Evolutionary conservation across 1,140 invertebrate species (phyloP).

Genomic region (Piezodorus guildinii): DNA sequence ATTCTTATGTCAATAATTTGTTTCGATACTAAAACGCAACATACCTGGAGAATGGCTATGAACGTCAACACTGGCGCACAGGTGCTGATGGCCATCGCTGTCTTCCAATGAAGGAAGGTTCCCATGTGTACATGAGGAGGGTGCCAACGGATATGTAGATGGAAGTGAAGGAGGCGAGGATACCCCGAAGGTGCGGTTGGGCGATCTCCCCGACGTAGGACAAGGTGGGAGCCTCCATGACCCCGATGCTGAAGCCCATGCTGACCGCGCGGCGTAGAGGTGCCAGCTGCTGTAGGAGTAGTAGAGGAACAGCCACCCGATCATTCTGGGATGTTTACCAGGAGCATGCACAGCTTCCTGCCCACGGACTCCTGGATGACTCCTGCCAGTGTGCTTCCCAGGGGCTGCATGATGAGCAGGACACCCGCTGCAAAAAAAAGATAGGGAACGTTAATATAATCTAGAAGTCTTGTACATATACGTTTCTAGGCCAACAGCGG

Average conservation of each 20-base stretch:
- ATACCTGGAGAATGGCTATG: conserved; percentile 27
- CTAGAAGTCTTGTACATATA: no score
- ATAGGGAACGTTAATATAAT: no score
- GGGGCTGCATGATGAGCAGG: conserved; percentile 28
- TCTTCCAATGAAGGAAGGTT: conserved; percentile 26
- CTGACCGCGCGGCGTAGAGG: conserved; percentile 27
- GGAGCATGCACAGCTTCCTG: conserved; percentile 30
- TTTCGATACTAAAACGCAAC: background rate
- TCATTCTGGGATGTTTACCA: conserved; percentile 31
- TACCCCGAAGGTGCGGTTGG: conserved; percentile 31
- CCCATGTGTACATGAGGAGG: conserved; percentile 29
- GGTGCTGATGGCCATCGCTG: conserved; percentile 25
- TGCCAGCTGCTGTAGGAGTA: no score
- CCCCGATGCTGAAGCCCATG: conserved; percentile 34
- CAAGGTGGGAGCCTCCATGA: conserved; percentile 41
- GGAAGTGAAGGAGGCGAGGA: conserved; percentile 27
- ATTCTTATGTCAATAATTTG: no score
- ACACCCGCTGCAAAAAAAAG: conserved; percentile 29
- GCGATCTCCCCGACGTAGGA: conserved; percentile 44
- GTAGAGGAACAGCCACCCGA: conserved; percentile 28
- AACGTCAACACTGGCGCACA: conserved; percentile 27
- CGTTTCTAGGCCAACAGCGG: no score
- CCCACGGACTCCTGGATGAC: conserved; percentile 27
- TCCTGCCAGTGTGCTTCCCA: conserved; percentile 30
- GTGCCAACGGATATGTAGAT: conserved; percentile 26